phyloP scores from a whole-genome alignment of 2,113 vertebrate genomes.

The Scomber japonicus region DNA sequence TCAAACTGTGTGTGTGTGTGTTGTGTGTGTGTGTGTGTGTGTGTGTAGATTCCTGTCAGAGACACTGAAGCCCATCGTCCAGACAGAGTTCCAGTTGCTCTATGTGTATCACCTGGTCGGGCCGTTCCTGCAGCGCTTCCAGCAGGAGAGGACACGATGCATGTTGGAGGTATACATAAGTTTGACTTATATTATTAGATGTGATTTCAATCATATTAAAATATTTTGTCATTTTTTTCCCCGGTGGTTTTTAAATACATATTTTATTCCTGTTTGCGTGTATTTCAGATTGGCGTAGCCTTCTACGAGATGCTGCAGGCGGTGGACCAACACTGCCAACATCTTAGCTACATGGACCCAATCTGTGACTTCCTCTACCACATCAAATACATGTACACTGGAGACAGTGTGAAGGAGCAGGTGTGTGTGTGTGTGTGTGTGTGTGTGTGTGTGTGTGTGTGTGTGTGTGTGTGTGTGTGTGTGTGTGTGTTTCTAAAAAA shows the following conservation, averaged over 20 bases:
- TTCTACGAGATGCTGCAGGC: conserved; percentile 99
- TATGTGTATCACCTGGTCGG: conserved; percentile 99
- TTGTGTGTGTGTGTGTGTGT: background rate
- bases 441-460: too few species aligned
- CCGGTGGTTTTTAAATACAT: too few species aligned
- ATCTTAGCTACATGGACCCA: conserved; percentile 96
- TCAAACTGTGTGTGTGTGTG: too few species aligned
- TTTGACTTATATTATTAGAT: background rate
- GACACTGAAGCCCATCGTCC: conserved; percentile 94
- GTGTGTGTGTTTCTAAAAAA: background rate
- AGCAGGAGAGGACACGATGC: conserved; percentile 97
- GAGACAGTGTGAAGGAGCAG: conserved; percentile 98
- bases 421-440: conserved; percentile 69
- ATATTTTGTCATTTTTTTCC: too few species aligned
- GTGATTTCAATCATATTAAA: too few species aligned
- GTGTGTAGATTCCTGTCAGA: conserved; percentile 92
- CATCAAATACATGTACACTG: conserved; percentile 99
- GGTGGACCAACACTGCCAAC: conserved; percentile 92
- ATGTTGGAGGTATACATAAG: conserved; percentile 93
- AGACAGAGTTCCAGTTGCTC: conserved; percentile 97
- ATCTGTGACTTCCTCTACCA: conserved; percentile 99
- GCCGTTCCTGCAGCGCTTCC: conserved; percentile 96
- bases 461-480: background rate
- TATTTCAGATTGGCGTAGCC: conserved; percentile 93
- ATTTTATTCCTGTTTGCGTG: background rate